Evolutionary conservation across 2,797 vertebrate genomes (phyloP).

Genomic region (Stomatorhinus walkeri): DNA sequence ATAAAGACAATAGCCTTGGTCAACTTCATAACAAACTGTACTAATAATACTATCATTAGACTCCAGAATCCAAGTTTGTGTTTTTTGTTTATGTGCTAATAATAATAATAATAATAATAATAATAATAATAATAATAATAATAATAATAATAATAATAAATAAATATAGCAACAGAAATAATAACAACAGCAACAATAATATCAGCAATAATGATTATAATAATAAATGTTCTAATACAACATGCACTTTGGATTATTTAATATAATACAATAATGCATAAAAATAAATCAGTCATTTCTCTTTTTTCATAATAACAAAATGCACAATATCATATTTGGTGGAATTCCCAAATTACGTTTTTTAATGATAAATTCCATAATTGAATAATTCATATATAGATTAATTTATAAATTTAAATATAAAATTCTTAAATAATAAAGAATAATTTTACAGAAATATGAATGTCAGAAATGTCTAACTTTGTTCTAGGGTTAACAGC

Average conservation of each 20-base stretch:
- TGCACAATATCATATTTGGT: background rate
- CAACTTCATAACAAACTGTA: background rate
- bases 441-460: background rate
- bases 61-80: background rate
- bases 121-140: background rate
- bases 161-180: no score
- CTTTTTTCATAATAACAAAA: background rate
- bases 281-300: background rate
- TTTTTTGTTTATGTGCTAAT: background rate
- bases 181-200: background rate
- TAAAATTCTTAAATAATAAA: background rate
- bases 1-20: background rate
- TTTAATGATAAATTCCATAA: background rate
- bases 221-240: background rate
- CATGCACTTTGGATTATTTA: background rate
- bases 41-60: background rate
- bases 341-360: background rate
- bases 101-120: background rate
- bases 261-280: background rate
- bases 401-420: background rate
- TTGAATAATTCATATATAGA: background rate
- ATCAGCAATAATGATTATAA: background rate
- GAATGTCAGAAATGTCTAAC: conserved; percentile 2
- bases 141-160: background rate
- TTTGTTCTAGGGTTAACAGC: background rate